A percentile compares a stretch with the other conserved stretches of the same genome.
phyloP scores from a whole-genome alignment of 2,888 invertebrate species.

The Erebia palarica region DNA sequence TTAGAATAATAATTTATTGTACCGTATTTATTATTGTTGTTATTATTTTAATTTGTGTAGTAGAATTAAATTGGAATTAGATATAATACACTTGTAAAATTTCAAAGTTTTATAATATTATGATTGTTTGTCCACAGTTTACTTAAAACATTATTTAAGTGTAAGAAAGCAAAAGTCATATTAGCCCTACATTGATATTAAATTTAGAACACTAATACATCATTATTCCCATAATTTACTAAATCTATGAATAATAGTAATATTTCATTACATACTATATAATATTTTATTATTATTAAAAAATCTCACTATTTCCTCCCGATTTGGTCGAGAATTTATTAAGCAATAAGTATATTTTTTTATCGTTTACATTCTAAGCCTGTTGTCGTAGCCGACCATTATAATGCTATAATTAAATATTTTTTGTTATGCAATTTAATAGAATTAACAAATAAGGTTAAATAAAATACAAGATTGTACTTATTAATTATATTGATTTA shows the following conservation, averaged over 20 bases:
- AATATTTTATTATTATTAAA: constrained; percentile 45
- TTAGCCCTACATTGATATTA: neutral
- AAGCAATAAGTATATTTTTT: constrained; percentile 23
- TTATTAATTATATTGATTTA: neutral
- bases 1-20: no score
- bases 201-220: constrained; percentile 26
- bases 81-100: no score
- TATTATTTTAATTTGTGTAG: no score
- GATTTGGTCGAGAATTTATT: constrained; percentile 44
- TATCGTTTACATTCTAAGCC: constrained; percentile 3
- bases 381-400: neutral
- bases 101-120: no score
- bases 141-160: neutral
- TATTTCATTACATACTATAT: constrained; percentile 30
- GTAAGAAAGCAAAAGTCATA: neutral
- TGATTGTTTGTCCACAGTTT: no score
- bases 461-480: neutral
- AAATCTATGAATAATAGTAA: constrained; percentile 44
- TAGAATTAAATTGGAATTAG: no score
- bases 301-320: constrained; percentile 70
- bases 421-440: neutral
- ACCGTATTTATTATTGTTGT: no score
- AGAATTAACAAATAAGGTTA: neutral
- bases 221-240: constrained; percentile 39
- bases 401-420: neutral